phyloP scores from a whole-genome alignment of 2,113 vertebrate genomes.

The Cyanoderma ruficeps region DNA sequence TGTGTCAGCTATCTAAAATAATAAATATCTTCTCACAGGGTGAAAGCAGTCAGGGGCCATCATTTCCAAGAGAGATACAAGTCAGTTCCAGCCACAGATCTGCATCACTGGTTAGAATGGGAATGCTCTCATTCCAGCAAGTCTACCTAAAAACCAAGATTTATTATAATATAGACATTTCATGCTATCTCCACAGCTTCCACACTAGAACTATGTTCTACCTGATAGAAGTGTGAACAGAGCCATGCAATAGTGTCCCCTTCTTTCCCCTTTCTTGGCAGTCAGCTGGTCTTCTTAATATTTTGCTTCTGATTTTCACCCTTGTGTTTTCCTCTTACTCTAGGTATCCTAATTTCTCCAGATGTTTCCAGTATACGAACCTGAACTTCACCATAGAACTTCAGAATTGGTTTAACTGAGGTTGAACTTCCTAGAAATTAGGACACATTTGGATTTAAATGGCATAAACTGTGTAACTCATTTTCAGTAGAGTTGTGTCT shows the following conservation, averaged over 20 bases:
- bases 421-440: background rate
- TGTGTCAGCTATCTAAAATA: background rate
- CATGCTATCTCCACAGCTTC: background rate
- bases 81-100: background rate
- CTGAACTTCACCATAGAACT: background rate
- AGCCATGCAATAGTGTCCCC: background rate
- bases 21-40: background rate
- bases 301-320: background rate
- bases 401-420: background rate
- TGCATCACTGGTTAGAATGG: background rate
- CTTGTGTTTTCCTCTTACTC: background rate
- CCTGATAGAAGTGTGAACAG: background rate
- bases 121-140: background rate
- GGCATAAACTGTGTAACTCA: background rate
- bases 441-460: background rate
- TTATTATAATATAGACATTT: background rate
- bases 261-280: background rate
- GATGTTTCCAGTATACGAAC: background rate
- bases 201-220: background rate
- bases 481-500: background rate
- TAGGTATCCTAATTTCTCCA: background rate
- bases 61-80: background rate
- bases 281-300: background rate
- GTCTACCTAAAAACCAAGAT: background rate
- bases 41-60: background rate